Base-by-base conservation (phyloP, 2,113 vertebrate species). In the Epinephelus moara region DNA sequence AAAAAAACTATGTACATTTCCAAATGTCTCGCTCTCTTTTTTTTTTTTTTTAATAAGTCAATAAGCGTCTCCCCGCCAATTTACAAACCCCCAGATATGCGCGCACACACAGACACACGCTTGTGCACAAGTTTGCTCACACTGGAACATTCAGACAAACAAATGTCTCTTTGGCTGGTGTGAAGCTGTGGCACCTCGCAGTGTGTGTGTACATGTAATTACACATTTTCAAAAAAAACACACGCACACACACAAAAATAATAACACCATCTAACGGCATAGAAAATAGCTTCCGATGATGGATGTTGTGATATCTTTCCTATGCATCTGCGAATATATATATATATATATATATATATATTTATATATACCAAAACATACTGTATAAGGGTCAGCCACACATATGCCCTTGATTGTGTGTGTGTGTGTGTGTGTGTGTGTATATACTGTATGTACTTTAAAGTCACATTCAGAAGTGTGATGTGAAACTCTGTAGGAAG, bases 401-500 rank as follows among this genome's bases (percentile, higher is more conserved):
- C 82, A 79, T 70, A 81, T 55, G 86, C 87, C 87, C 90, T 85
- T 85, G 78, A 85, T 78, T 85, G 52, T 88, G 88, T 89, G 79
- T 86, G 33, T 37, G 33, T 37, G 6, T 75, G 25, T 85, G 52
- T 88, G 88, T 89, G 79, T 86, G 33, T 37, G 33, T 37, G 6
- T 75, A 62, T 75, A 45, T 45, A 45, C 42, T 45, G 11, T 45
- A 81, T 77, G 50, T 78, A 56, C 37, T 78, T 80, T 80, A 84
- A 93, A 86, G 88, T 90, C 91, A 90, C 85, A 89, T 89, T 93
- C 85, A 82, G 67, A 92, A 89, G 83, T 86, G 88, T 89, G 87
- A 92, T 78, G 80, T 85, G 77, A 84, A 85, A 80, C 71, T 94
- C 85, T 95, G 95, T 94, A 95, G 96, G 90, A 98, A 98, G 97